Evolutionary conservation across 2,113 vertebrate genomes (phyloP), one percentile per base, ranked within the genome.

Genomic region (Pelobates fuscus): DNA sequence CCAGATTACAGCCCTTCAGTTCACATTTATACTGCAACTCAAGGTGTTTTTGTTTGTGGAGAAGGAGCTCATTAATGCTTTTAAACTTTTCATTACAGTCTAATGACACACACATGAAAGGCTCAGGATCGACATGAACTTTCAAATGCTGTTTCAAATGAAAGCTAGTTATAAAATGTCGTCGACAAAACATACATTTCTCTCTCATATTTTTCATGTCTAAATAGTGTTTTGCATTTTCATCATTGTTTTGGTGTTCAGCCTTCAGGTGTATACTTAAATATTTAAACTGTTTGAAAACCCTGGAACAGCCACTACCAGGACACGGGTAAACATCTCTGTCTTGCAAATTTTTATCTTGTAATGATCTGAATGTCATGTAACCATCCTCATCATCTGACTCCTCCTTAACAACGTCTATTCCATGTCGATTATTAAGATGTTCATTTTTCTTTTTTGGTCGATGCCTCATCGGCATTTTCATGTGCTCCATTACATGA

Each of bases 231-330:
- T 93, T 96, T 11, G 95, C 93, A 7, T 98, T 98, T 59, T 95
- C 92, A 15, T 99, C 97, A 0, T 92, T 91, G 73, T 91, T 90
- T 46, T 90, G 89, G 80, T 99, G 97, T 21, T 98, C 96, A 0
- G 93, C 94, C 86, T 96, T 98, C 29, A 98, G 84, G 74, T 99
- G 97, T 0, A 98, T 94, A 1, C 95, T 95, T 20, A 99, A 77
- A 81, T 98, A 98, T 76, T 99, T 99, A 57, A 96, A 98, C 49
- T 98, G 95, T 71, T 98, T 98, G 78, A 99, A 99, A 0, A 89
- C 89, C 59, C 91, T 88, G 3, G 90, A 89, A 62, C 97, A 99
- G 57, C 91, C 92, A 0, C 94, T 96, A 27, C 94, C 96, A 0
- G 97, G 97, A 77, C 97, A 99, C 0, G 92, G 93, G 67, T 98